Evolutionary conservation across 2,797 vertebrate genomes (phyloP).

Genomic region (Salmo trutta): DNA sequence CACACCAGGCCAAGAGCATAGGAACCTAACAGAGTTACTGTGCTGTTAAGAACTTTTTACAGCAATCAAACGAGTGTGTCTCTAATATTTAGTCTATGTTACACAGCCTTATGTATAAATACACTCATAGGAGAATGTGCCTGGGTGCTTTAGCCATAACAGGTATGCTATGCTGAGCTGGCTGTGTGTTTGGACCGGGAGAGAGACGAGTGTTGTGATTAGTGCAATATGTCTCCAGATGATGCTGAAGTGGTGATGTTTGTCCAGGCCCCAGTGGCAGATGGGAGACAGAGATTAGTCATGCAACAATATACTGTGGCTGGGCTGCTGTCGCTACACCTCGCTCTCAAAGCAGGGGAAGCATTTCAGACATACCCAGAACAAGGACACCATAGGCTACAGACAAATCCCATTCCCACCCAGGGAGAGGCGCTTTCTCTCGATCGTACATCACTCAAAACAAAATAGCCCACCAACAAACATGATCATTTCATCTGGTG

Average conservation of each 20-base stretch:
- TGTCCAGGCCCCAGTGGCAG: conserved; percentile 28
- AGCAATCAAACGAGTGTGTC: background rate
- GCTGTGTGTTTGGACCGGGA: conserved; percentile 13
- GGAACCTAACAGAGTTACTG: background rate
- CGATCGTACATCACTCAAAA: background rate
- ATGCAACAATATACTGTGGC: conserved; percentile 30
- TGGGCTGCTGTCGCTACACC: conserved; percentile 10
- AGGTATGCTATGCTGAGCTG: conserved; percentile 20
- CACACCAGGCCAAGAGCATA: background rate
- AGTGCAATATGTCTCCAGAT: conserved; percentile 40
- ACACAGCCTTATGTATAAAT: background rate
- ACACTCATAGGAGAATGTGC: background rate
- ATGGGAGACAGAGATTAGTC: conserved; percentile 40
- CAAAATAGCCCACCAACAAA: no score
- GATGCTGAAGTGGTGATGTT: conserved; percentile 29
- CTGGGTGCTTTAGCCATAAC: conserved; percentile 13
- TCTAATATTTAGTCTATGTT: conserved; percentile 13
- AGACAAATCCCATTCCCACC: background rate
- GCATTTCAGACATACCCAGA: conserved; percentile 23
- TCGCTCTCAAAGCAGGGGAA: conserved; percentile 33
- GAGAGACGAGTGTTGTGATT: conserved; percentile 41
- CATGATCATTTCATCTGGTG: no score
- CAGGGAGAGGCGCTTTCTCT: background rate
- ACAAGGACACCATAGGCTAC: conserved; percentile 5
- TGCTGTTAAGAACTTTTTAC: background rate